Evolutionary conservation across 2,113 vertebrate species (phyloP).

Genomic region (Shinisaurus crocodilurus): DNA sequence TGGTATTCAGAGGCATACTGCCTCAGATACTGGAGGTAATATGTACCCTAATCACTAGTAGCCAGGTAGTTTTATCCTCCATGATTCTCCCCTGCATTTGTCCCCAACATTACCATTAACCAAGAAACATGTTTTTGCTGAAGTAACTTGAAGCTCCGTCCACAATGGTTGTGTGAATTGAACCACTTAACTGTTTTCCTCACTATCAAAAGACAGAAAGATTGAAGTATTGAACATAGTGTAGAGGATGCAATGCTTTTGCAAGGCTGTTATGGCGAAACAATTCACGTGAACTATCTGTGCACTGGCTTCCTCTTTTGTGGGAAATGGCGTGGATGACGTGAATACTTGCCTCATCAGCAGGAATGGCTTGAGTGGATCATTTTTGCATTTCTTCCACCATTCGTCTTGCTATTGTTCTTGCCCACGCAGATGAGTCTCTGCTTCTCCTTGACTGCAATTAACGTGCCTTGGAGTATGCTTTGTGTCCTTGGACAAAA

Average conservation of each 20-base stretch:
- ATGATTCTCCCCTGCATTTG: too few species aligned
- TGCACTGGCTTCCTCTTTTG: background rate
- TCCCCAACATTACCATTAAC: background rate
- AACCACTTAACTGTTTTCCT: background rate
- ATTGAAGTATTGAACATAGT: background rate
- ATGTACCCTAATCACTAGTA: background rate
- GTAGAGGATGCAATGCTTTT: background rate
- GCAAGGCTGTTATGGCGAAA: background rate
- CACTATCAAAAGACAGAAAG: background rate
- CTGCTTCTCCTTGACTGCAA: background rate
- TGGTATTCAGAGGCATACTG: background rate
- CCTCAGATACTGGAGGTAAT: background rate
- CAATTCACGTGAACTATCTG: background rate
- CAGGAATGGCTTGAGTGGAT: accelerated
- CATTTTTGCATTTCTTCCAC: background rate
- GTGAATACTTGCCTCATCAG: background rate
- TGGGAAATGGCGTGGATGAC: accelerated
- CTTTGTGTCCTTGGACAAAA: background rate
- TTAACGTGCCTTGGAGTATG: background rate
- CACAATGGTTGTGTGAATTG: background rate
- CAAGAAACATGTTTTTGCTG: background rate
- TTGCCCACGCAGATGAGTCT: background rate
- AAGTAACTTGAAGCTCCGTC: too few species aligned
- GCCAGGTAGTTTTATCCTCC: too few species aligned
- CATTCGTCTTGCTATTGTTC: background rate